phyloP scores from a whole-genome alignment of 2,888 invertebrate genomes.

The Apocheima hispidaria region DNA sequence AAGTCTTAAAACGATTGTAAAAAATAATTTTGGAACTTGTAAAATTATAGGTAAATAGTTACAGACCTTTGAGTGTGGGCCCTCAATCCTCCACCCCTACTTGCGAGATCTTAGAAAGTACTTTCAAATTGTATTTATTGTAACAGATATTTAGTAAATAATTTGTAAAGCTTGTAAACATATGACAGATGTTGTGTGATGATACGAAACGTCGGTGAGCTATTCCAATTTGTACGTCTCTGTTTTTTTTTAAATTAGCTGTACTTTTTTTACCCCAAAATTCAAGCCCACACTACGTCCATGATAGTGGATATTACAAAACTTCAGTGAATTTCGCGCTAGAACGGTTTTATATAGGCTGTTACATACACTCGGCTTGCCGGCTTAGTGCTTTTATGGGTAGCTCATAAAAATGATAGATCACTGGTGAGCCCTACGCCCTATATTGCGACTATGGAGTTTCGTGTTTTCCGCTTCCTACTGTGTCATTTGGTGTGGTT shows the following conservation, averaged over 20 bases:
- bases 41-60: too few species aligned
- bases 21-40: too few species aligned
- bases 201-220: too few species aligned
- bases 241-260: background rate
- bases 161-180: too few species aligned
- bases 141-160: too few species aligned
- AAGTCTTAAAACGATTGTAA: too few species aligned
- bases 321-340: conserved; percentile 72
- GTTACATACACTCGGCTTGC: conserved; percentile 81
- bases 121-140: too few species aligned
- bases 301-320: conserved; percentile 64
- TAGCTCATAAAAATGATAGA: conserved; percentile 82
- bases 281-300: conserved; percentile 5
- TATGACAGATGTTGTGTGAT: too few species aligned
- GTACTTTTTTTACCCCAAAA: conserved; percentile 3
- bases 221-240: too few species aligned
- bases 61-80: too few species aligned
- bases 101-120: too few species aligned
- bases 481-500: conserved; percentile 22
- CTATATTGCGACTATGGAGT: conserved; percentile 36
- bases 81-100: too few species aligned
- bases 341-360: conserved; percentile 79
- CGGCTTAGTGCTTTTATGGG: conserved; percentile 76
- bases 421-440: conserved; percentile 56
- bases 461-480: conserved; percentile 31